Percentiles rank a stretch among this genome's conserved stretches.
These are phyloP conservation scores for Pogonophryne albipinna DNA, from an alignment of 2,797 vertebrate species.

Conservation along the genomic window DNA sequence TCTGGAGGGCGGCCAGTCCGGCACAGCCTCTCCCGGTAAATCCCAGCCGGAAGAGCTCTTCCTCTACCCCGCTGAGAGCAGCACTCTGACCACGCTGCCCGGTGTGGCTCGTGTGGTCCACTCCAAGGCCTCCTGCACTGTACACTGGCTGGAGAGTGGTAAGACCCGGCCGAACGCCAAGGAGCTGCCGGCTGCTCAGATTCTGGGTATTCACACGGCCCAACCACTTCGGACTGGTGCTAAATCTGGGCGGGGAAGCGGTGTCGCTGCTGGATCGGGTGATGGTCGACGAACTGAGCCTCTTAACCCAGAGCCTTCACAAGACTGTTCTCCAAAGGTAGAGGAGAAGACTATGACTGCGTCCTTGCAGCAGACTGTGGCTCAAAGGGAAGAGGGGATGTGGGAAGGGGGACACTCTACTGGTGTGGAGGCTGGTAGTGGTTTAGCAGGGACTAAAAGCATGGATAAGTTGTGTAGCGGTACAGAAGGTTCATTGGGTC, in stretches of 20 bases:
- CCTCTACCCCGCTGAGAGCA: conserved; percentile 94
- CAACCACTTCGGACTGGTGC: conserved; percentile 50
- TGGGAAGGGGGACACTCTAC: conserved; percentile 44
- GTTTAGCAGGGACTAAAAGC: conserved; percentile 68
- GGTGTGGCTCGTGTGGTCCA: conserved; percentile 97
- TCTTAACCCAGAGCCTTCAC: conserved; percentile 42
- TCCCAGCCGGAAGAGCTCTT: conserved; percentile 89
- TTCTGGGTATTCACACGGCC: conserved; percentile 90
- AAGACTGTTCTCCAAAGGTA: conserved; percentile 57
- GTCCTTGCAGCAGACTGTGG: conserved; percentile 42
- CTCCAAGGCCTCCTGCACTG: conserved; percentile 98
- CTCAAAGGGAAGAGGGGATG: conserved; percentile 58
- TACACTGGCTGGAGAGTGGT: conserved; percentile 97
- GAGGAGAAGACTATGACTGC: conserved; percentile 67
- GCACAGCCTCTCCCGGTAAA: conserved; percentile 66
- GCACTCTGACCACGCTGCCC: conserved; percentile 90
- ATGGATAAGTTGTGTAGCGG: conserved; percentile 64
- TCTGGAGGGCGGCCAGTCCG: conserved; percentile 80
- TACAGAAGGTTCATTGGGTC: conserved; percentile 78
- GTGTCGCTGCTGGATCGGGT: conserved; percentile 31
- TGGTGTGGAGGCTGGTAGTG: conserved; percentile 50
- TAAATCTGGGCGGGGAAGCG: conserved; percentile 72
- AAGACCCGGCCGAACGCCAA: conserved; percentile 90
- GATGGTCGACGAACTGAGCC: conserved; percentile 73
- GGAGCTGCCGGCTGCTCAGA: conserved; percentile 94